Percentiles rank a stretch among this genome's conserved stretches.
Conservation (phyloP, 64 coral and sea anemone species). For the Porites lutea region DNA sequence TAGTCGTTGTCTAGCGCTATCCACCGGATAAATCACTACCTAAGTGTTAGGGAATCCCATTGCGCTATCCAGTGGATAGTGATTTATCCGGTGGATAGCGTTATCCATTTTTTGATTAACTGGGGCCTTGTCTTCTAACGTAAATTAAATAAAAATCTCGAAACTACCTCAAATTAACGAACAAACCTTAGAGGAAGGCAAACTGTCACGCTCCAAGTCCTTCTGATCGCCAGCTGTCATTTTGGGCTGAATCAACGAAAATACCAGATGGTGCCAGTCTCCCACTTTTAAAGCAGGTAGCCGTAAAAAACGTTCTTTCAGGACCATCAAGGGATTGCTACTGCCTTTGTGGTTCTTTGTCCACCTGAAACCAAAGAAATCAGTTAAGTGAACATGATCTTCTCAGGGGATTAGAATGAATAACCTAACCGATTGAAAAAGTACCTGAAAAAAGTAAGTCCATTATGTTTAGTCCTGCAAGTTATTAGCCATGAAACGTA, state of each 20-base stretch:
- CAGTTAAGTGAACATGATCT: background rate
- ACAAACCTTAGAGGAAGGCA: slow-evolving; percentile 9
- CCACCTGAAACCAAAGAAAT: slow-evolving; percentile 25
- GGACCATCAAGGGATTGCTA: slow-evolving; percentile 14
- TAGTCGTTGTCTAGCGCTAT: too few species aligned
- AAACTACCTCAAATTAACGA: too few species aligned
- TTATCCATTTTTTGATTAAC: too few species aligned
- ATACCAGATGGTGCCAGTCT: slow-evolving; percentile 62
- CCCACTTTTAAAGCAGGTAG: slow-evolving; percentile 35
- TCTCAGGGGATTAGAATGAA: too few species aligned
- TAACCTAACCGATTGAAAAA: too few species aligned
- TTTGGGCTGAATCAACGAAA: slow-evolving; percentile 57
- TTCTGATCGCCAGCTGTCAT: background rate
- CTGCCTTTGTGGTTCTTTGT: slow-evolving; percentile 60
- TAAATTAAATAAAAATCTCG: background rate
- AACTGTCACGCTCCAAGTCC: background rate
- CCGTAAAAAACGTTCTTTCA: slow-evolving; percentile 50
- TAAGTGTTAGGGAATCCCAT: too few species aligned
- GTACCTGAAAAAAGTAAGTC: too few species aligned
- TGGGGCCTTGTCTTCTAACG: background rate
- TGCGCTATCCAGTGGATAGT: too few species aligned
- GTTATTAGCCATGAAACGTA: too few species aligned
- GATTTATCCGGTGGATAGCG: too few species aligned
- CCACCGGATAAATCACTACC: too few species aligned
- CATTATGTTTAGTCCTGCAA: too few species aligned